These are phyloP conservation scores for Nephrotoma flavescens DNA, from an alignment of 2,888 invertebrate genomes.

Conservation along the genomic window DNA sequence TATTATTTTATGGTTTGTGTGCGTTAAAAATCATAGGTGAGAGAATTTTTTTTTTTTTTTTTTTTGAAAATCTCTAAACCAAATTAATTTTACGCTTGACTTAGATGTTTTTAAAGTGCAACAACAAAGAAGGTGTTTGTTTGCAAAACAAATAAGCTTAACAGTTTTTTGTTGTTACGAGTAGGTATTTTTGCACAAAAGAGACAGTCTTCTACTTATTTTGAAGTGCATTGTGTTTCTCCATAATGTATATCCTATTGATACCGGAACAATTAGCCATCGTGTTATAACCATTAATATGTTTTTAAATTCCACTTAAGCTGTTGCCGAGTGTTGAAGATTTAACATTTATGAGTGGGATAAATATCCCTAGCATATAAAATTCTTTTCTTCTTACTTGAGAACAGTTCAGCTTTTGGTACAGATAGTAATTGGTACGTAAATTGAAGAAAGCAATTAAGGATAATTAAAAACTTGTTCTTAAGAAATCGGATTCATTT, in stretches of 20 bases:
- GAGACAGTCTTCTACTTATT: not conserved
- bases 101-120: not conserved
- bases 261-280: not conserved
- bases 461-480: not conserved
- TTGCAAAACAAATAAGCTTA: not conserved
- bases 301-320: not conserved
- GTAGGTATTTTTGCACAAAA: not conserved
- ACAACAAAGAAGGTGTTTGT: not conserved
- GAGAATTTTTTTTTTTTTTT: not conserved
- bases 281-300: not conserved
- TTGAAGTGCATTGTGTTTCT: not conserved
- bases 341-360: not conserved
- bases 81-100: not conserved
- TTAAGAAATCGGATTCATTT: not conserved
- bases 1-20: not conserved
- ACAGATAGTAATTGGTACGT: not conserved
- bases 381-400: not conserved
- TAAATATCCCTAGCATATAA: not conserved
- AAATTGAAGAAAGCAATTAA: not conserved
- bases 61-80: not conserved
- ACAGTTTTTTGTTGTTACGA: not conserved
- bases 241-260: not conserved
- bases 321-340: not conserved
- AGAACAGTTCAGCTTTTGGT: too few species aligned
- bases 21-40: not conserved